A percentile compares a stretch with the other conserved stretches of the same genome.
Evolutionary conservation across 2,797 vertebrate species (phyloP).

Genomic region (Gadopsis bispinosus): DNA sequence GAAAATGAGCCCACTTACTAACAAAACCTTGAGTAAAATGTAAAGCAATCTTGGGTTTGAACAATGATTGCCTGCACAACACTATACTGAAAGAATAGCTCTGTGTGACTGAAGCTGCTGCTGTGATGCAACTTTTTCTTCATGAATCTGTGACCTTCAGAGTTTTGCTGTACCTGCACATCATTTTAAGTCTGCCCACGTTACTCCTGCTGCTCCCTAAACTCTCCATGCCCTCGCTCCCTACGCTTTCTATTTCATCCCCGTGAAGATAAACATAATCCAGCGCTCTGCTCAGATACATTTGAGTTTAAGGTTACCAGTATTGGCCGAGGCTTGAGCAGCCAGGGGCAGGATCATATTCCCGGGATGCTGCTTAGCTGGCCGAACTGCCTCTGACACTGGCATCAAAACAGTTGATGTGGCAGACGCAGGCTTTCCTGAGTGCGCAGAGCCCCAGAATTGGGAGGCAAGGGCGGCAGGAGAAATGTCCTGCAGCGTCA

Average conservation of each 20-base stretch:
- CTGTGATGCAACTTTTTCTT: conserved; percentile 14
- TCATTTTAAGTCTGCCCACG: conserved; percentile 58
- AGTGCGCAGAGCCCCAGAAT: conserved; percentile 49
- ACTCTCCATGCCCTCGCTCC: conserved; percentile 50
- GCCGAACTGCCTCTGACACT: conserved; percentile 54
- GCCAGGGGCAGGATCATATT: conserved; percentile 57
- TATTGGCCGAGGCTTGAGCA: conserved; percentile 44
- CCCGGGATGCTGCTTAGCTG: conserved; percentile 60
- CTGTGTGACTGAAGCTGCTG: not conserved
- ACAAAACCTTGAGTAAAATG: conserved; percentile 1
- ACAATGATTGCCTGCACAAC: not conserved
- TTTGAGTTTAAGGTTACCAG: conserved; percentile 69
- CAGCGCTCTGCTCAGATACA: conserved; percentile 51
- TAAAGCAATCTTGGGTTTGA: not conserved
- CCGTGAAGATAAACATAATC: conserved; percentile 69
- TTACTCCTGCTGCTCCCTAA: conserved; percentile 54
- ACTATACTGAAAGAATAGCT: not conserved
- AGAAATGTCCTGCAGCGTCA: conserved; percentile 43
- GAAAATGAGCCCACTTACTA: not conserved
- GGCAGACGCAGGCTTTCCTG: conserved; percentile 58
- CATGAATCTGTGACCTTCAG: conserved; percentile 30
- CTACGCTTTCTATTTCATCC: conserved; percentile 55
- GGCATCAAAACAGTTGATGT: conserved; percentile 62
- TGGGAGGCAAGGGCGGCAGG: conserved; percentile 44
- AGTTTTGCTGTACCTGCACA: conserved; percentile 50